Base-by-base conservation (phyloP, 1,140 invertebrate genomes). In the Nilaparvata lugens region DNA sequence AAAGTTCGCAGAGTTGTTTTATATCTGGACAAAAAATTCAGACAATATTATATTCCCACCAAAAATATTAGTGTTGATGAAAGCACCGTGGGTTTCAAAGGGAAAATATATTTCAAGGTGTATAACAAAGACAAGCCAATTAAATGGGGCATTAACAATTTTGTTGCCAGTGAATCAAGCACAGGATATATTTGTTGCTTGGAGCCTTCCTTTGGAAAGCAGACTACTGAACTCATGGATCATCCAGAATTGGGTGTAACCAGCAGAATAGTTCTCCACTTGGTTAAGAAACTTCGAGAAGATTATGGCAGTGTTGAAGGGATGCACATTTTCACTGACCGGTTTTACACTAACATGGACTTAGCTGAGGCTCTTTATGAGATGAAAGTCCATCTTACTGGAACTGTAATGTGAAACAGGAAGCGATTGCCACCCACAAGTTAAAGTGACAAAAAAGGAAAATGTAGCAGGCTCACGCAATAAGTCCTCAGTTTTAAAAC, bases 21-120 rank as follows among this genome's bases (percentile, higher is more conserved):
- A 2, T 61, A 54, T 35, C 53, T 61, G 2, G 52, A 61, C 18
- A 25, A 61, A 2, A 61, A 61, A 25, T 61, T 54, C 43, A 61
- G 16, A 38, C n/a, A 61, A 51, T 57, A 58, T 43, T 61, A 31
- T 56, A 14, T 56, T 4, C 59, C 59, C 2, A 2, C 25, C 2
- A 56, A 61, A 31, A 4, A 54, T 3, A 25, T 61, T 2, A 28
- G 19, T 25, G 19, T 61, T 21, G 52, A 61, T 61, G 52, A 61
- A 31, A 54, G 23, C 21, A 58, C 52, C 3, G 31, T 61, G 43
- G 59, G 6, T 57, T 61, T 24, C 38, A 61, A 38, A 42, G 59
- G 4, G 42, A 21, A 57, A 16, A 56, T 9, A 9, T 40, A 40
- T 9, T 9, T 40, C 9, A n/a, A n/a, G 38, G 38, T n/a, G n/a